Conservation (phyloP, 1,140 invertebrate species). For the Monomorium pharaonis region DNA sequence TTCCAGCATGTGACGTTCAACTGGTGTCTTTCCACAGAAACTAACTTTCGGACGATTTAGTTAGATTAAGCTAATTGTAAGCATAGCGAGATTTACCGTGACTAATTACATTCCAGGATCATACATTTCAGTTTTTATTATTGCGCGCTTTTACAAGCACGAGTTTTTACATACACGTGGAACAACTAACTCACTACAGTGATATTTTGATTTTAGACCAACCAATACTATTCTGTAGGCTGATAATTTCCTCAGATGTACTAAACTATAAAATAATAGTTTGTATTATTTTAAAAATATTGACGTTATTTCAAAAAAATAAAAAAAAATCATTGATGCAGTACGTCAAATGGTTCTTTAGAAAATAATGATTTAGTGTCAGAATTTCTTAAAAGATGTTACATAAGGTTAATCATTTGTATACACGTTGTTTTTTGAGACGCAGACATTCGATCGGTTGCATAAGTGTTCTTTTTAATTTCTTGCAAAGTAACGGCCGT, state of each 20-base stretch:
- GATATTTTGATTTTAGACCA: constrained; percentile 3
- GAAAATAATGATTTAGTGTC: background rate
- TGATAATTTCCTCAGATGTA: background rate
- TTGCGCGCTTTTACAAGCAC: constrained; percentile 12
- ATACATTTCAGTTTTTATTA: background rate
- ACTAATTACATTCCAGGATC: background rate
- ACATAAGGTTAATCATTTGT: background rate
- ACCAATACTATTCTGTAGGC: background rate
- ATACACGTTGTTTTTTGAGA: background rate
- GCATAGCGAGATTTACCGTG: background rate
- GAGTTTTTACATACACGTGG: background rate
- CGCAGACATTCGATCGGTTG: background rate
- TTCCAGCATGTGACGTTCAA: background rate
- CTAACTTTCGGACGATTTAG: constrained; percentile 39
- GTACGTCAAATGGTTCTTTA: background rate
- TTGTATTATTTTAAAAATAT: constrained; percentile 4
- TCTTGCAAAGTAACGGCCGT: constrained; percentile 6
- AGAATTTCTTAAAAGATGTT: background rate
- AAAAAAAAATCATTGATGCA: constrained; percentile 27
- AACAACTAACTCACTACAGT: background rate
- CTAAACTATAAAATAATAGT: background rate
- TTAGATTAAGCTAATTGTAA: constrained; percentile 24
- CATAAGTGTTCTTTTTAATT: constrained; percentile 59
- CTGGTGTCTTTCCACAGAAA: constrained; percentile 45
- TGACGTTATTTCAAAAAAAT: background rate